phyloP scores from a whole-genome alignment of 2,888 invertebrate genomes.

The Troglohyphantes excavatus region DNA sequence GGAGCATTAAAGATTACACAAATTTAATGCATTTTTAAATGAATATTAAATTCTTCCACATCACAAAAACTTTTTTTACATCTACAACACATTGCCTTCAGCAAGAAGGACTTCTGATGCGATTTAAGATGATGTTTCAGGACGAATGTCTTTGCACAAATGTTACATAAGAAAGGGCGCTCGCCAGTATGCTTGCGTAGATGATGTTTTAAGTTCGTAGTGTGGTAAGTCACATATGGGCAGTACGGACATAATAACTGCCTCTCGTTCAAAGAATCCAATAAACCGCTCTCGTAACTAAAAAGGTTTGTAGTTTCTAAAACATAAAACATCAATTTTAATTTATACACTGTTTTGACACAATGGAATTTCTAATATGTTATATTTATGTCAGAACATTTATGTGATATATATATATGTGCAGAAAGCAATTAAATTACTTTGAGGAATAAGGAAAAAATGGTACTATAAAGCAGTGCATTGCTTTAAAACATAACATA shows the following conservation, averaged over 20 bases:
- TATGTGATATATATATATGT: too few species aligned
- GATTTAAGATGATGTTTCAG: conserved; percentile 18
- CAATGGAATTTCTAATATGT: too few species aligned
- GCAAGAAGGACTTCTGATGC: not conserved
- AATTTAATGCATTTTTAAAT: not conserved
- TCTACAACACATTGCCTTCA: not conserved
- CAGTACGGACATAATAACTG: conserved; percentile 17
- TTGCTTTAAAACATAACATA: too few species aligned
- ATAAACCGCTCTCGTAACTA: not conserved
- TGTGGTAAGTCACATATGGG: not conserved
- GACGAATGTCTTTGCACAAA: conserved; percentile 6
- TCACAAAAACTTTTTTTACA: not conserved
- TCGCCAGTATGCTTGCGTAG: conserved; percentile 23
- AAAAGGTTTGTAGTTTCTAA: not conserved
- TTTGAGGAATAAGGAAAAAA: too few species aligned
- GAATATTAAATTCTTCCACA: not conserved
- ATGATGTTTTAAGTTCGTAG: conserved; percentile 7
- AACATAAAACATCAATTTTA: not conserved
- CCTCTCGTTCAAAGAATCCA: not conserved
- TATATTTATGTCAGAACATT: too few species aligned
- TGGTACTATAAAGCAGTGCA: too few species aligned
- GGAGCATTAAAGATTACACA: too few species aligned
- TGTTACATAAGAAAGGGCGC: conserved; percentile 12
- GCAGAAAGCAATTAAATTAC: too few species aligned
- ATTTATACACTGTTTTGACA: not conserved